Conservation (phyloP, 2,888 invertebrate species). For the Volucella inanis region DNA sequence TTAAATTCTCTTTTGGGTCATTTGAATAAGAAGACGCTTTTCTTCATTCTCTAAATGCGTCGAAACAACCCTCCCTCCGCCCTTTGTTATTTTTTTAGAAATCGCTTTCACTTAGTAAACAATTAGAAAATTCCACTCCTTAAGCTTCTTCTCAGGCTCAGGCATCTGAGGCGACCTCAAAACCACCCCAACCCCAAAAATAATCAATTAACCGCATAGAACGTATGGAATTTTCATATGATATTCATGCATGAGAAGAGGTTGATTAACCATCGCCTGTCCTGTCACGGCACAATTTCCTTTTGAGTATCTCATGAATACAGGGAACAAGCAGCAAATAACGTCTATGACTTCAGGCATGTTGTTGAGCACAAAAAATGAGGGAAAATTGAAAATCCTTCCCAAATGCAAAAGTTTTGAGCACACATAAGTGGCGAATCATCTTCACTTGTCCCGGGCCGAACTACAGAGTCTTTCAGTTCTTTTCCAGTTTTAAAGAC, state of each 20-base stretch:
- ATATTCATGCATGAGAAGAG: not conserved
- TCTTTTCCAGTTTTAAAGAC: not conserved
- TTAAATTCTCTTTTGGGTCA: slow-evolving; percentile 27
- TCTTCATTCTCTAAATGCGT: not conserved
- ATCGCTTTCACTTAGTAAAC: slow-evolving; percentile 55
- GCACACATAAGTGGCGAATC: slow-evolving; percentile 38
- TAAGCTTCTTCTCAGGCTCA: not conserved
- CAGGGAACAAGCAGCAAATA: slow-evolving; percentile 59
- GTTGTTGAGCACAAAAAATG: slow-evolving; percentile 55
- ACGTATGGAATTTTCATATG: slow-evolving; percentile 38
- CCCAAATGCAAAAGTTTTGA: slow-evolving; percentile 34
- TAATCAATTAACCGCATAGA: slow-evolving; percentile 63
- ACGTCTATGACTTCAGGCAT: slow-evolving; percentile 65
- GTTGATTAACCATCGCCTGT: not conserved
- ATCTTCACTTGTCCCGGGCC: not conserved
- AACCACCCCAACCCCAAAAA: slow-evolving; percentile 53
- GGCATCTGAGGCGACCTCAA: not conserved
- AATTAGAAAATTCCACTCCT: slow-evolving; percentile 39
- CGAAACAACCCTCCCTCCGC: not conserved
- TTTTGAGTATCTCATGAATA: slow-evolving; percentile 40
- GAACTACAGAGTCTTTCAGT: not conserved
- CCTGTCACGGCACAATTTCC: not conserved
- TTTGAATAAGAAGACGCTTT: slow-evolving; percentile 22
- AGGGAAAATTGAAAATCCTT: slow-evolving; percentile 4
- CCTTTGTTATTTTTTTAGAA: slow-evolving; percentile 12